phyloP scores from a whole-genome alignment of 2,113 vertebrate species.

The Thryonomys swinderianus region DNA sequence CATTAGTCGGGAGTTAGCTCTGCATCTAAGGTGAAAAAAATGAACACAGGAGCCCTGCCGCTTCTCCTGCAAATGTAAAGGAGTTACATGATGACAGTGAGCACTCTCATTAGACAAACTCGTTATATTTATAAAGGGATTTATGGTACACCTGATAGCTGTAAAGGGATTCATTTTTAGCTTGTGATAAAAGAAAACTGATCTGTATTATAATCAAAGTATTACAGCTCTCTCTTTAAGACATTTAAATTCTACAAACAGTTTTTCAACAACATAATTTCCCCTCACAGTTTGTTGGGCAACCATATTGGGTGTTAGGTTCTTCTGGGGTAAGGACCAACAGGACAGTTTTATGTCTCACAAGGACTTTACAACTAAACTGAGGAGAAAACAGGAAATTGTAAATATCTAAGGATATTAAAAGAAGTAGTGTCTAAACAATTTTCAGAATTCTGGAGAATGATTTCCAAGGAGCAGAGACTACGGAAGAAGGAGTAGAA shows the following conservation, averaged over 20 bases:
- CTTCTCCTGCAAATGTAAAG: neutral
- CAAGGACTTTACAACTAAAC: neutral
- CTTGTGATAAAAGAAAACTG: neutral
- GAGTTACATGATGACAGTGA: neutral
- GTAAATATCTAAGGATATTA: neutral
- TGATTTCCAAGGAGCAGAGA: neutral
- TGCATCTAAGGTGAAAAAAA: neutral
- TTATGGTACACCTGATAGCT: neutral
- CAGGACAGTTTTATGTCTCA: neutral
- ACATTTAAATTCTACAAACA: neutral
- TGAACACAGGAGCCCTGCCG: neutral
- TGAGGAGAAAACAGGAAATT: neutral
- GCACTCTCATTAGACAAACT: neutral
- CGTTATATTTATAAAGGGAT: neutral
- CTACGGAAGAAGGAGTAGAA: neutral
- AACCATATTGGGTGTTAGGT: neutral
- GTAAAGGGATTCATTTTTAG: constrained; percentile 4
- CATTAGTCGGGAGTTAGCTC: neutral
- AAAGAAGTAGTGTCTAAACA: neutral
- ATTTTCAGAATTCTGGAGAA: neutral
- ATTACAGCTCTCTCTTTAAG: neutral
- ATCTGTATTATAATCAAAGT: neutral
- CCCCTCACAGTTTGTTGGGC: neutral
- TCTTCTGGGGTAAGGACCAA: neutral
- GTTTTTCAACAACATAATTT: neutral